Base-by-base conservation (phyloP, 2,797 vertebrate species). In the Xenops minutus region DNA sequence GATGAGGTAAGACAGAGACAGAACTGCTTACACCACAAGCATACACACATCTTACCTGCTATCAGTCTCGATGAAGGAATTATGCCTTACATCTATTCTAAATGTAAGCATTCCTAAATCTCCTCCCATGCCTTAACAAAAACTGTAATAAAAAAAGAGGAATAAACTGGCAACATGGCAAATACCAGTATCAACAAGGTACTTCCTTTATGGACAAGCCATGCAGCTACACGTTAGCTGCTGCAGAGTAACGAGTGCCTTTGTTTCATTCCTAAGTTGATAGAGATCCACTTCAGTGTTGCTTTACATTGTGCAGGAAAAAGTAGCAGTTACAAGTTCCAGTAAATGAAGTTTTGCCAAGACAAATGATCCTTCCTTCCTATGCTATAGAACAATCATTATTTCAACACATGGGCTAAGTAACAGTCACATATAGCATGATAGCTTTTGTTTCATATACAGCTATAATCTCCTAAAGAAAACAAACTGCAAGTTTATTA, bases 341-440 rank as follows among this genome's bases (percentile, higher is more conserved):
- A 85, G 56, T 39, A 87, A 95, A 87, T 27, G 37, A 96, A 69
- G 81, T 64, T 92, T 64, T 67, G 75, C 49, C 52, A 67, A 89
- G 54, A 88, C 12, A 63, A 73, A 66, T 21, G 51, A 91, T 73
- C 46, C 62, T 88, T 94, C 56, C 79, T 89, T 91, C 76, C 67
- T 81, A 46, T 55, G 55, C 89, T 78, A 59, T 2, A 91, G 59
- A 81, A 64, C 64, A 83, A 84, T 37, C 29, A 19, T 58, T 77
- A 75, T 67, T 84, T 75, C 82, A 93, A 69, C 63, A 52, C 10
- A 12, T 3, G 21, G 62, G 36, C 66, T 76, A 66, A 86, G 64
- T 73, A 84, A 54, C 37, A 48, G 37, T 9, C 23, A 43, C 0
- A 0, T 64, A 75, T 3, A 89, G 58, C 64, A 61, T 1, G 4